These are phyloP conservation scores for Caiman crocodilus DNA, from an alignment of 2,797 vertebrate genomes.

Conservation along the genomic window DNA sequence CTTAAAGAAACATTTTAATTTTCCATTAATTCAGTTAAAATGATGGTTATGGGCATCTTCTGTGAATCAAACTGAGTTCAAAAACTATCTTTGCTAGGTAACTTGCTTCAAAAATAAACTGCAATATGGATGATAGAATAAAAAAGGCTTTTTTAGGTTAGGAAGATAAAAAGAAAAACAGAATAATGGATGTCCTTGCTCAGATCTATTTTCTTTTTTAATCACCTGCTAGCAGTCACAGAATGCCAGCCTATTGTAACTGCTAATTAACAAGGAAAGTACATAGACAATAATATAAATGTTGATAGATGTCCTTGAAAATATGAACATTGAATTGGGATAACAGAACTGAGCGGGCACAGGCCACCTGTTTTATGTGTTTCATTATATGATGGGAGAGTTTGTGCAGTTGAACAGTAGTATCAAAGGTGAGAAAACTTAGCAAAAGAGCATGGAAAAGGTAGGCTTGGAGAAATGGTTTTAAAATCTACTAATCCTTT, in stretches of 20 bases:
- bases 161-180: neutral
- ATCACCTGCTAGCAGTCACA: neutral
- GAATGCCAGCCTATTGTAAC: neutral
- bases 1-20: neutral
- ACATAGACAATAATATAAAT: neutral
- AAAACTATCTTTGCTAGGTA: neutral
- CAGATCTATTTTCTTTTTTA: conserved; percentile 8
- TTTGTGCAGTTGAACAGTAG: neutral
- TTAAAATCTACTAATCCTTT: neutral
- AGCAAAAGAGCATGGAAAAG: neutral
- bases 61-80: neutral
- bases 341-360: conserved; percentile 11
- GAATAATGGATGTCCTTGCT: neutral
- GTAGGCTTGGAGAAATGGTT: neutral
- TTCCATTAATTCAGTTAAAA: neutral
- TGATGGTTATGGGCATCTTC: neutral
- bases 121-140: neutral
- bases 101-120: neutral
- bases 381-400: neutral
- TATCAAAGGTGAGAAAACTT: neutral
- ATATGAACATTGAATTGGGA: neutral
- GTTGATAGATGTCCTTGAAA: neutral
- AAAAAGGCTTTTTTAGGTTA: neutral
- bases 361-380: conserved; percentile 2
- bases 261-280: conserved; percentile 26